Conservation (phyloP, 2,888 invertebrate genomes). For the Glaucopsyche alexis region DNA sequence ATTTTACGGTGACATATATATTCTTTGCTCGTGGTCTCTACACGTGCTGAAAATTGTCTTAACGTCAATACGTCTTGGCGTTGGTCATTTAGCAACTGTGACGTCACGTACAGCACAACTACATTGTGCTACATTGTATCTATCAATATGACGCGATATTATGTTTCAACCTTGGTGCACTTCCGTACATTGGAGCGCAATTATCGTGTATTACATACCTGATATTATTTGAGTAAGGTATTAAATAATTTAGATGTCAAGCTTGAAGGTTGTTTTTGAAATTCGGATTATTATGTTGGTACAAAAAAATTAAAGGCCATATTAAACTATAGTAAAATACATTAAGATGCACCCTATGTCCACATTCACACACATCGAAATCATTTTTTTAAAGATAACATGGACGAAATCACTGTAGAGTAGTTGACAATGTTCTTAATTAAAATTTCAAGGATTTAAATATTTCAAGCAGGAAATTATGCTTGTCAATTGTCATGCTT, state of each 20-base stretch:
- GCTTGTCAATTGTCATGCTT: too few species aligned
- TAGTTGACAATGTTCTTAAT: too few species aligned
- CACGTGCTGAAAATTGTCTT: neutral
- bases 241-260: neutral
- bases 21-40: neutral
- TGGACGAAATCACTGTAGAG: too few species aligned
- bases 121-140: constrained; percentile 28
- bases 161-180: constrained; percentile 39
- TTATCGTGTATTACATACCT: constrained; percentile 1
- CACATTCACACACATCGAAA: too few species aligned
- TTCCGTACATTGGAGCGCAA: constrained; percentile 38
- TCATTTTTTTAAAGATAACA: too few species aligned
- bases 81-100: neutral
- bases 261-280: neutral
- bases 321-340: too few species aligned
- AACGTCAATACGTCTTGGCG: neutral
- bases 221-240: neutral
- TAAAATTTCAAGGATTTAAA: too few species aligned
- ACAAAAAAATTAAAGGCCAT: too few species aligned
- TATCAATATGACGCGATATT: constrained; percentile 31
- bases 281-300: too few species aligned
- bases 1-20: too few species aligned
- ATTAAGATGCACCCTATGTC: too few species aligned
- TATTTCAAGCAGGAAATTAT: too few species aligned
- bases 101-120: neutral